phyloP scores from a whole-genome alignment of 2,113 vertebrate species.

The Thymallus thymallus region DNA sequence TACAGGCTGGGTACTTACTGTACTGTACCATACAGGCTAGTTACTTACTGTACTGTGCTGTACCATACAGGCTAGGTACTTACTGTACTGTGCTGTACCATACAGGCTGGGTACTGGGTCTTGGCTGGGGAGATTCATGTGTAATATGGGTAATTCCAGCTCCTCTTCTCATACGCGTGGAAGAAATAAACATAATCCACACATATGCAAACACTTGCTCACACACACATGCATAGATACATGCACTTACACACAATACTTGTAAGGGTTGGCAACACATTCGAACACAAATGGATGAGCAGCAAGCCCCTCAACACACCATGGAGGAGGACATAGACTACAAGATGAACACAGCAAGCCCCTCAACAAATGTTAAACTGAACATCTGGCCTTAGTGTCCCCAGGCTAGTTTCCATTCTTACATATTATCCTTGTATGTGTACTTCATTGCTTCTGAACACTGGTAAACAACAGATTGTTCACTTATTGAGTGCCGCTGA shows the following conservation, averaged over 20 bases:
- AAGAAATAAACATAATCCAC: constrained; percentile 1
- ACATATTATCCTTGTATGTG: constrained; percentile 7
- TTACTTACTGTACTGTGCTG: too few relatives aligned
- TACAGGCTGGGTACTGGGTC: too few relatives aligned
- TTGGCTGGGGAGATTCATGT: constrained; percentile 31
- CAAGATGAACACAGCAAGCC: too few relatives aligned
- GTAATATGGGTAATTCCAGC: constrained; percentile 56
- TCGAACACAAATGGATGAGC: background rate
- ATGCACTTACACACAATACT: too few relatives aligned
- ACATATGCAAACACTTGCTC: background rate
- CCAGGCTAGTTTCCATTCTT: constrained; percentile 20
- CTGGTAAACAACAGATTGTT: constrained; percentile 45
- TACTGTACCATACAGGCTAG: too few relatives aligned
- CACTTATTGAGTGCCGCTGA: background rate
- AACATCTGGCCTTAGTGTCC: constrained; percentile 35
- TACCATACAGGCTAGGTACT: too few relatives aligned
- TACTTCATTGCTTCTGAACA: constrained; percentile 4
- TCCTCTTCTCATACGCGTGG: constrained; percentile 7
- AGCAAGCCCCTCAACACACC: background rate
- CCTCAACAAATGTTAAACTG: constrained; percentile 22
- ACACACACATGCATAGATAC: background rate
- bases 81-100: too few relatives aligned
- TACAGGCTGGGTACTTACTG: too few relatives aligned
- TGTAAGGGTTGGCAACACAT: background rate
- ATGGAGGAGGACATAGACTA: background rate